A percentile compares a stretch with the other conserved stretches of the same genome.
These are phyloP conservation scores for Apis dorsata DNA, from an alignment of 1,140 invertebrate species.

Conservation along the genomic window DNA sequence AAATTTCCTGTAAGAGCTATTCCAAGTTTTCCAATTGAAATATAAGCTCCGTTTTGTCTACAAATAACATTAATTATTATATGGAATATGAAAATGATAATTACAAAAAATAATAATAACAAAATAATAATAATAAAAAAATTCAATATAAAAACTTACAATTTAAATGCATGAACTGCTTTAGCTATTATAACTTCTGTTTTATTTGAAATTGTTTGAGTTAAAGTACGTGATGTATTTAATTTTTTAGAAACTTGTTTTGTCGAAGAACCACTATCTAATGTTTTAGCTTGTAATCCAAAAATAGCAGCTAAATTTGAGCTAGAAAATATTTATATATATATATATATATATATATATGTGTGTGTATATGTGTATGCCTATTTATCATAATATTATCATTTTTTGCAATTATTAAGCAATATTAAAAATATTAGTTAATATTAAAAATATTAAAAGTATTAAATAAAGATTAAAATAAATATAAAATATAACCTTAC, in stretches of 20 bases:
- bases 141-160: constrained; percentile 58
- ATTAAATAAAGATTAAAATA: neutral
- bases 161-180: constrained; percentile 72
- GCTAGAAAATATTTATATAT: constrained; percentile 47
- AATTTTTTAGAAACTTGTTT: constrained; percentile 47
- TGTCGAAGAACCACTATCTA: constrained; percentile 20
- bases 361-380: too few relatives aligned
- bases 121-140: neutral
- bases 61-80: constrained; percentile 47
- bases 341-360: neutral
- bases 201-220: constrained; percentile 60
- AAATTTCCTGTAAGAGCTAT: constrained; percentile 73
- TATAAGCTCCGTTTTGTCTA: constrained; percentile 73
- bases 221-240: constrained; percentile 36
- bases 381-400: too few relatives aligned
- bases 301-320: constrained; percentile 73
- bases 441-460: neutral
- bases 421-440: neutral
- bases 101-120: constrained; percentile 7
- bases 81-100: neutral
- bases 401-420: neutral
- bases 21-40: constrained; percentile 71
- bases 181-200: constrained; percentile 74
- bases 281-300: constrained; percentile 53
- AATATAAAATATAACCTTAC: constrained; percentile 9